These are phyloP conservation scores for Hyposoter dolosus DNA, from an alignment of 2,888 invertebrate genomes.

Conservation along the genomic window DNA sequence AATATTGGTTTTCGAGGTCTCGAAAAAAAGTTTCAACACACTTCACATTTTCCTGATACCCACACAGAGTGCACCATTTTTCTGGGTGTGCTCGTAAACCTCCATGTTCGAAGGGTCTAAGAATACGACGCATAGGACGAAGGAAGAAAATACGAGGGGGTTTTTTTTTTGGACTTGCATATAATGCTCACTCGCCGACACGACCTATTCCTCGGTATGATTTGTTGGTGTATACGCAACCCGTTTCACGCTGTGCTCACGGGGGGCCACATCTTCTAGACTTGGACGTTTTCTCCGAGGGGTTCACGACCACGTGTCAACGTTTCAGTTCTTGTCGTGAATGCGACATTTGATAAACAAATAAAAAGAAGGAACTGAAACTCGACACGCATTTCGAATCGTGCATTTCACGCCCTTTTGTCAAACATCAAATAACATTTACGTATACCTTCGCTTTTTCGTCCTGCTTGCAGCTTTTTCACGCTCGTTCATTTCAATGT, in stretches of 20 bases:
- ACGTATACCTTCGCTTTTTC: conserved; percentile 9
- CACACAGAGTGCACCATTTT: too few species aligned
- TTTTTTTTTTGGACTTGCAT: conserved; percentile 27
- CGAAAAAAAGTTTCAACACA: too few species aligned
- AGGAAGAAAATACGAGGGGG: conserved; percentile 28
- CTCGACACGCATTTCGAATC: background rate
- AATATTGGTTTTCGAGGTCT: too few species aligned
- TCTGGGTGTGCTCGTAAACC: background rate
- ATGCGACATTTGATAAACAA: background rate
- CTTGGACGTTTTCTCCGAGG: conserved; percentile 40
- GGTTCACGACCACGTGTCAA: conserved; percentile 39
- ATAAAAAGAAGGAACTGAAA: conserved; percentile 7
- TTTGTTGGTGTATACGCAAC: conserved; percentile 59
- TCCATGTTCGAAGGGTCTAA: background rate
- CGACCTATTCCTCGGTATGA: conserved; percentile 56
- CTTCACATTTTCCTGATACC: too few species aligned
- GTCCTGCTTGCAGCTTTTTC: conserved; percentile 3
- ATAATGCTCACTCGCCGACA: conserved; percentile 38
- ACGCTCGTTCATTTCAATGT: conserved; percentile 35
- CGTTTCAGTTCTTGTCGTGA: conserved; percentile 27
- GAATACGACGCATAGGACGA: conserved; percentile 8
- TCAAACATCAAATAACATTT: conserved; percentile 1
- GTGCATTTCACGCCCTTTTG: background rate
- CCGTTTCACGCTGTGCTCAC: conserved; percentile 60
- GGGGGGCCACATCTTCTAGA: conserved; percentile 50